Conservation (phyloP, 2,113 vertebrate species). For the Ursus arctos region DNA sequence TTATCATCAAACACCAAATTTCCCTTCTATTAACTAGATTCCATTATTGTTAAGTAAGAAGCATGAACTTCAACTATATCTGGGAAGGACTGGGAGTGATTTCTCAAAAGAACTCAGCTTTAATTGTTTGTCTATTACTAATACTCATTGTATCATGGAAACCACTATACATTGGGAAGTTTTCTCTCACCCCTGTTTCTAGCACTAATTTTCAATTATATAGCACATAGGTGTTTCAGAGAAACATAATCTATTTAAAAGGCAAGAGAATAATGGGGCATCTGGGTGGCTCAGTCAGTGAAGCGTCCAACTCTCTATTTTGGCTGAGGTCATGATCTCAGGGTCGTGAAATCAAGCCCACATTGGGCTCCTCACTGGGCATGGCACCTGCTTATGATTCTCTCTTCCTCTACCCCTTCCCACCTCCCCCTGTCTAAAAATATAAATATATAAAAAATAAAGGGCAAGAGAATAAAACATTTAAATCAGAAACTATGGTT, state of each 20-base stretch:
- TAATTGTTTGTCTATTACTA: background rate
- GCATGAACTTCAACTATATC: background rate
- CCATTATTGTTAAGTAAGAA: background rate
- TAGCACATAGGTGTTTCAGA: background rate
- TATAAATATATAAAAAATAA: background rate
- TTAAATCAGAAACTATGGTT: background rate
- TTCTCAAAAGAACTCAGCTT: background rate
- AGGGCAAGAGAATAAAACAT: background rate
- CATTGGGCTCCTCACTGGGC: background rate
- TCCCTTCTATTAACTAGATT: background rate
- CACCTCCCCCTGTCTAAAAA: background rate
- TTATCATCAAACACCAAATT: background rate
- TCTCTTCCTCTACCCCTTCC: background rate
- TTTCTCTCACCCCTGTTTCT: background rate
- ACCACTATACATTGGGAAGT: background rate
- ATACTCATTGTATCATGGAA: background rate
- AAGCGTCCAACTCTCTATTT: background rate
- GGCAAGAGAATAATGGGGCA: background rate
- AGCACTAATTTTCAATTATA: slow-evolving; percentile 31
- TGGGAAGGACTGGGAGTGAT: background rate
- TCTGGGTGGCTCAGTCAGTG: background rate
- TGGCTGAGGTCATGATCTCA: background rate
- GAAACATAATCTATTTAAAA: slow-evolving; percentile 2
- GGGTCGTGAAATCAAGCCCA: background rate
- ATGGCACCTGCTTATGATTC: background rate